These are phyloP conservation scores for Pseudomugil tenellus DNA, from an alignment of 2,797 vertebrate species.

Conservation along the genomic window DNA sequence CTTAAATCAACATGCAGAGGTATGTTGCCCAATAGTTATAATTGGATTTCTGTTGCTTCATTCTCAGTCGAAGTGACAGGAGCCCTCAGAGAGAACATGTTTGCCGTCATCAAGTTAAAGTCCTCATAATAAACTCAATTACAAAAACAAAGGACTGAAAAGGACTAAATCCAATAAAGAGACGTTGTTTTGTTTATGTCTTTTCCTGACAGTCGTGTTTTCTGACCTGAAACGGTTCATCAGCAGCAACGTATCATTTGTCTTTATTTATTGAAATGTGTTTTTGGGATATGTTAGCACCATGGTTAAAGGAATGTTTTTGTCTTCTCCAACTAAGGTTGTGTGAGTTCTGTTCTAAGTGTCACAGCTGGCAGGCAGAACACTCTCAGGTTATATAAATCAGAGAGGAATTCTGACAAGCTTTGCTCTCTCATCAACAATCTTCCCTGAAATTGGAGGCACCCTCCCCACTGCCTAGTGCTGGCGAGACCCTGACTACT, in stretches of 20 bases:
- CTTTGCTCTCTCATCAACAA: neutral
- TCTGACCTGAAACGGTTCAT: neutral
- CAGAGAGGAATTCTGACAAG: too few relatives aligned
- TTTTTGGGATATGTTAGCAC: too few relatives aligned
- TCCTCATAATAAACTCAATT: conserved; percentile 43
- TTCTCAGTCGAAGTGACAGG: conserved; percentile 54
- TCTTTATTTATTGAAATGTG: neutral
- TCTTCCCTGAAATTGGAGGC: neutral
- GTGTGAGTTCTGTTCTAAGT: too few relatives aligned
- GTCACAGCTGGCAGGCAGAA: neutral
- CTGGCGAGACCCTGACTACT: neutral
- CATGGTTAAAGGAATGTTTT: neutral
- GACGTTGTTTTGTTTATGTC: neutral
- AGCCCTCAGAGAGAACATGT: conserved; percentile 51
- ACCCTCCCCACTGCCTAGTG: neutral
- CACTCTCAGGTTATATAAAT: neutral
- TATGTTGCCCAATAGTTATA: conserved; percentile 36
- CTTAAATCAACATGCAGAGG: conserved; percentile 24
- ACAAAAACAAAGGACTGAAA: neutral
- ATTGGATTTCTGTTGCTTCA: conserved; percentile 61
- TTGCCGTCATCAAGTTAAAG: conserved; percentile 55
- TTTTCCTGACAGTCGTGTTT: neutral
- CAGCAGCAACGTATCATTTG: neutral
- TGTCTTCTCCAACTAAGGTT: neutral
- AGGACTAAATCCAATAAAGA: neutral